A percentile compares a stretch with the other conserved stretches of the same genome.
These are phyloP conservation scores for Pseudeuparius sepicola DNA, from an alignment of 2,888 invertebrate species.

Conservation along the genomic window DNA sequence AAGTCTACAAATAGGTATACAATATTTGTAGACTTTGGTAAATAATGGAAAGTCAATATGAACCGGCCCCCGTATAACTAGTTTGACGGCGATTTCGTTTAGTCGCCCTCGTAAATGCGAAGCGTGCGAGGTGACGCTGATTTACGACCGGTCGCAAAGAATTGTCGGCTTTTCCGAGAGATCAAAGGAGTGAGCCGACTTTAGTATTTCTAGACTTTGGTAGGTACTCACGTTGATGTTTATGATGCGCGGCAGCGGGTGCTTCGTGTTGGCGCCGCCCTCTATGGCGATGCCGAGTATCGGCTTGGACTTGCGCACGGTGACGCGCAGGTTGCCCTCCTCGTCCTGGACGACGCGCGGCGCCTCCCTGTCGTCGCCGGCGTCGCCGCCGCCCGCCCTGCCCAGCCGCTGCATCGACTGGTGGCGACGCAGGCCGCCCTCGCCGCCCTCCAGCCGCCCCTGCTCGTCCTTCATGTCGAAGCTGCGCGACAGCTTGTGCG, in stretches of 20 bases:
- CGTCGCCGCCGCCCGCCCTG: conserved; percentile 43
- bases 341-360: conserved; percentile 71
- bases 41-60: too few relatives aligned
- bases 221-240: conserved; percentile 86
- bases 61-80: too few relatives aligned
- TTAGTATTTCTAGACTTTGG: too few relatives aligned
- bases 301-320: conserved; percentile 87
- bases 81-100: too few relatives aligned
- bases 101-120: too few relatives aligned
- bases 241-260: conserved; percentile 89
- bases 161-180: too few relatives aligned
- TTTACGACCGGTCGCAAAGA: too few relatives aligned
- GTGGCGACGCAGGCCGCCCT: conserved; percentile 55
- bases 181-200: too few relatives aligned
- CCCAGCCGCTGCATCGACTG: conserved; percentile 69
- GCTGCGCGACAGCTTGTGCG: conserved; percentile 76
- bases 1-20: too few relatives aligned
- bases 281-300: conserved; percentile 95
- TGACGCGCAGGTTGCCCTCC: conserved; percentile 79
- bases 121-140: too few relatives aligned
- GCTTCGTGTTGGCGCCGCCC: conserved; percentile 93
- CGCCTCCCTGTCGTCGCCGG: conserved; percentile 39
- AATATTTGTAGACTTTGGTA: too few relatives aligned
- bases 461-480: conserved; percentile 84
- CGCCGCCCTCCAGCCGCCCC: conserved; percentile 57